Conservation (phyloP, 2,113 vertebrate species). For the Hippocampus abdominalis region DNA sequence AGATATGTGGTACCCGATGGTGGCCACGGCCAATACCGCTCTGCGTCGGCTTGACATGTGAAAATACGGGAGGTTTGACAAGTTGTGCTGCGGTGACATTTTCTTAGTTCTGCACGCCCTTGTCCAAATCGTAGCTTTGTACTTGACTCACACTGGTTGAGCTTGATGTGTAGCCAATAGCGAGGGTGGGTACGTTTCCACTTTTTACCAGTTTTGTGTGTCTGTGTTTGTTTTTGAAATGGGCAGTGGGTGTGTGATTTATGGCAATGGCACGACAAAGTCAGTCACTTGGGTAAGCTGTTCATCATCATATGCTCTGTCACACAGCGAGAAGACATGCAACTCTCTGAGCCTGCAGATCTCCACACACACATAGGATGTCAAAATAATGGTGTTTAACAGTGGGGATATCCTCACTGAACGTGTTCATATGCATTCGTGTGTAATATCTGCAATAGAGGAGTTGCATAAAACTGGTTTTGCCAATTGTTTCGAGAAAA, state of each 20-base stretch:
- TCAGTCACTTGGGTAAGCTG: constrained; percentile 65
- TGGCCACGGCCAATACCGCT: too few relatives aligned
- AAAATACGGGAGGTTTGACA: background rate
- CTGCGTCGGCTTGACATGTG: too few relatives aligned
- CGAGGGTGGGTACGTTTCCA: constrained; percentile 23
- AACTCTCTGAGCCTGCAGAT: constrained; percentile 40
- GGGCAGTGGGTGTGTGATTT: constrained; percentile 64
- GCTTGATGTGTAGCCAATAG: constrained; percentile 8
- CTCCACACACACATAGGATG: background rate
- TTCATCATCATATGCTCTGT: constrained; percentile 65
- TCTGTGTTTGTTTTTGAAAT: constrained; percentile 37
- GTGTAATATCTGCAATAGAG: too few relatives aligned
- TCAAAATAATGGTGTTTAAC: background rate
- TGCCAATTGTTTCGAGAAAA: background rate
- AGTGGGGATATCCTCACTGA: too few relatives aligned
- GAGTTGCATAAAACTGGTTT: too few relatives aligned
- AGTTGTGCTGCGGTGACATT: background rate
- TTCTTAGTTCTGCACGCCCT: constrained; percentile 13
- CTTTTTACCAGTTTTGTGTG: constrained; percentile 22
- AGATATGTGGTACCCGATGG: too few relatives aligned
- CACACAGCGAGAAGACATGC: constrained; percentile 54
- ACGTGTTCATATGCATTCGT: too few relatives aligned
- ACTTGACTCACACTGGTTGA: constrained; percentile 32
- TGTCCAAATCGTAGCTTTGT: constrained; percentile 30
- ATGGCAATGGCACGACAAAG: constrained; percentile 53